phyloP scores from a whole-genome alignment of 2,113 vertebrate genomes.

The Pseudorasbora parva region DNA sequence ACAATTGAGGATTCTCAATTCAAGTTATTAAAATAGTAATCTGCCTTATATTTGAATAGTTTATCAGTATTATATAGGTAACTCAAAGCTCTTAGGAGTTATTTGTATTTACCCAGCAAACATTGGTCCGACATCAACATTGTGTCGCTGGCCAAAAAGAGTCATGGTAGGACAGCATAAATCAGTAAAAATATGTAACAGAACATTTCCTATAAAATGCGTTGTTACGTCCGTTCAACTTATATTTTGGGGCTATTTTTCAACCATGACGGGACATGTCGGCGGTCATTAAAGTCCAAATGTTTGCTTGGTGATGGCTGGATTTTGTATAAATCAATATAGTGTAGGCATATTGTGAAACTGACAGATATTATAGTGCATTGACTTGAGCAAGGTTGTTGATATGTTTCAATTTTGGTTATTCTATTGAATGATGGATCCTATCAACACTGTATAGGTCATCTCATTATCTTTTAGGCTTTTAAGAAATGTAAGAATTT shows the following conservation, averaged over 20 bases:
- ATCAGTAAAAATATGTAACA: too few species aligned
- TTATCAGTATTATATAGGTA: background rate
- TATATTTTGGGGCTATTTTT: too few species aligned
- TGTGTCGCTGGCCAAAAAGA: too few species aligned
- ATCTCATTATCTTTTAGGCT: too few species aligned
- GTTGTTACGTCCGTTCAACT: too few species aligned
- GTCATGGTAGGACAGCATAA: too few species aligned
- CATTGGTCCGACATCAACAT: too few species aligned
- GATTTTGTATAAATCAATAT: background rate
- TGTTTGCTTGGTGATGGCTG: background rate
- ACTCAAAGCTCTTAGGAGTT: background rate
- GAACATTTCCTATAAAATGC: too few species aligned
- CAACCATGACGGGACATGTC: too few species aligned
- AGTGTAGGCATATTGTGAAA: background rate
- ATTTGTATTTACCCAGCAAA: background rate
- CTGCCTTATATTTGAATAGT: background rate
- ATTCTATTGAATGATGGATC: background rate
- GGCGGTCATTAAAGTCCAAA: too few species aligned
- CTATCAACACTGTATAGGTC: background rate
- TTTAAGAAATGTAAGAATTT: background rate
- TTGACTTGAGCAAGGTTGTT: background rate
- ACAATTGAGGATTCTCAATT: too few species aligned
- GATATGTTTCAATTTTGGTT: background rate
- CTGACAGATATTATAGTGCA: background rate
- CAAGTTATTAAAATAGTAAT: background rate